Conservation (phyloP, 2,888 invertebrate species). For the Rhingia rostrata region DNA sequence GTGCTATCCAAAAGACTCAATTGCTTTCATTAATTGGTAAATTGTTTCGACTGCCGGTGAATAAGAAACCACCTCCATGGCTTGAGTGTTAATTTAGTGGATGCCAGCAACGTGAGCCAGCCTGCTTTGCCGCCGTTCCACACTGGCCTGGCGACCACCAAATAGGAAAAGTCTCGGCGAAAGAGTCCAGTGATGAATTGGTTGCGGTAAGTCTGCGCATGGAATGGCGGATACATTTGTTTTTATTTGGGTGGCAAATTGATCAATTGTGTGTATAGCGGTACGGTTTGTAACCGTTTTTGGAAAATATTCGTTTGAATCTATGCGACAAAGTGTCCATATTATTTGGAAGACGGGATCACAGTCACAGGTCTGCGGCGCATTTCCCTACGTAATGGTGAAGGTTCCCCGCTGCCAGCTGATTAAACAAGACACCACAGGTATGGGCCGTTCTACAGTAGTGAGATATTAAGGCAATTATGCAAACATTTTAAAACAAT, state of each 20-base stretch:
- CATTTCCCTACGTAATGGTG: background rate
- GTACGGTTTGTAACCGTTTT: constrained; percentile 24
- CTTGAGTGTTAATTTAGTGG: constrained; percentile 68
- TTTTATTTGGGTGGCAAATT: constrained; percentile 61
- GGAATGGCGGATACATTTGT: constrained; percentile 21
- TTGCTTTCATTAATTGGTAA: constrained; percentile 69
- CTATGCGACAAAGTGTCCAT: constrained; percentile 28
- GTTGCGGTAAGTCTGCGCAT: constrained; percentile 14
- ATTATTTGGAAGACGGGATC: constrained; percentile 17
- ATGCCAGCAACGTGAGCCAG: constrained; percentile 31
- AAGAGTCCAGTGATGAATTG: constrained; percentile 55
- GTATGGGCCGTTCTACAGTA: background rate
- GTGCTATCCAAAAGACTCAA: constrained; percentile 53
- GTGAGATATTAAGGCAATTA: constrained; percentile 57
- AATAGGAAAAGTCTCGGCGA: constrained; percentile 32
- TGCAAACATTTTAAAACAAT: constrained; percentile 67
- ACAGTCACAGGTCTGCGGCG: background rate
- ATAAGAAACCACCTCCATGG: constrained; percentile 46
- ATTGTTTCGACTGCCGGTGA: constrained; percentile 46
- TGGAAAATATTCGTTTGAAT: constrained; percentile 48
- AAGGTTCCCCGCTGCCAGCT: constrained; percentile 4
- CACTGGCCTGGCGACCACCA: constrained; percentile 26
- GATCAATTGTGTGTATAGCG: constrained; percentile 60
- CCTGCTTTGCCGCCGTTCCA: constrained; percentile 1
- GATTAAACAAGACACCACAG: background rate